Base-by-base conservation (phyloP, 1,140 invertebrate species). In the Nylanderia fulva region DNA sequence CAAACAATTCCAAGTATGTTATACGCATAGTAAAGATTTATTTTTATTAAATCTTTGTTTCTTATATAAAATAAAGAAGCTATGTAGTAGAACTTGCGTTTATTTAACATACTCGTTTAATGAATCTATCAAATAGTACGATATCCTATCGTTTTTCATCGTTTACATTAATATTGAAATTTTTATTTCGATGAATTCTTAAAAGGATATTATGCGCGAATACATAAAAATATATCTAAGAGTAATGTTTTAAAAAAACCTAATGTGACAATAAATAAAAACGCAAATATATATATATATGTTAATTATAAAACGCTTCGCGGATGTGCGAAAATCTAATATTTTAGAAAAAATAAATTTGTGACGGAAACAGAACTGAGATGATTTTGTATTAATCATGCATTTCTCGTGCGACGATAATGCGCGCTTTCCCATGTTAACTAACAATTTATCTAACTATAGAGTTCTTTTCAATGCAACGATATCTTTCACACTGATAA, bases 211-310 rank as follows among this genome's bases (percentile, higher is more conserved):
- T 68, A 33, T 71, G 64, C 36, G 36, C 52, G 42, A 42, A 0
- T 80, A 80, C 11, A 80, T 82, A 45, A 72, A 82, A 71, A 58
- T 56, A 56, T 5, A 45, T n/a, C 13, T 71, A 71, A 69, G 29
- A 71, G 3, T 42, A 80, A 80, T 24, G 13, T 42, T 13, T 5
- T 15, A 18, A 18, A 33, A 24, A 68, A 71, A 24, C 21, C 24
- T 71, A 82, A 72, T 6, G 1, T 71, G 24, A 45, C 71, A 72
- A 82, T 82, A 82, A 82, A 82, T 82, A 72, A 72, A n/a, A 72
- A 82, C 8, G 52, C 27, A 11, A n/a, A n/a, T n/a, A 27, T 45
- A 18, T 56, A n/a, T 29, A 29, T 52, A 39, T 39, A 64, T 27
- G 39, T 82, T 58, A 45, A 82, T 52, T 42, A 11, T 71, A 71